Percentiles rank a stretch among this genome's conserved stretches.
phyloP scores from a whole-genome alignment of 2,797 vertebrate species.

The Notolabrus celidotus region DNA sequence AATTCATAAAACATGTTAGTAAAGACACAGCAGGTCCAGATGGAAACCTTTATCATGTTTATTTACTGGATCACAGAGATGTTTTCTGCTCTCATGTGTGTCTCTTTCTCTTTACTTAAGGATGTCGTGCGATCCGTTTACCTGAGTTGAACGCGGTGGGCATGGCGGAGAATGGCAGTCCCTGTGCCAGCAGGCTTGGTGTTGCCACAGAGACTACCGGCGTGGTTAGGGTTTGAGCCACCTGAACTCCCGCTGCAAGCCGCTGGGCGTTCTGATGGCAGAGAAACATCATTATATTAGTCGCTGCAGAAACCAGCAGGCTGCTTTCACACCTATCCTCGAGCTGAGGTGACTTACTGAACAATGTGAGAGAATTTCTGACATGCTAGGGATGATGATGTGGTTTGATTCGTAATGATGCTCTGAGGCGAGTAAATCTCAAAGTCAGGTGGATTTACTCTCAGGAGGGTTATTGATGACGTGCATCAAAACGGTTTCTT shows the following conservation, averaged over 20 bases:
- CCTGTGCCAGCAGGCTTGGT: constrained; percentile 92
- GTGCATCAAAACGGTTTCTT: constrained; percentile 62
- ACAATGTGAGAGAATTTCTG: constrained; percentile 24
- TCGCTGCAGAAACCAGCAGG: not conserved
- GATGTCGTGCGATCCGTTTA: constrained; percentile 62
- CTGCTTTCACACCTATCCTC: not conserved
- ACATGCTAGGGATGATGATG: constrained; percentile 75
- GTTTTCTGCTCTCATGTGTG: not conserved
- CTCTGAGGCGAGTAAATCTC: constrained; percentile 58
- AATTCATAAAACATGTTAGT: no score
- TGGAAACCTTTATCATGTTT: no score
- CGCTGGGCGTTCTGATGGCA: constrained; percentile 91
- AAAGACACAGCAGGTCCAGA: no score
- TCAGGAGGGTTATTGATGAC: constrained; percentile 53
- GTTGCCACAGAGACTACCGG: constrained; percentile 97
- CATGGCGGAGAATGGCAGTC: constrained; percentile 95
- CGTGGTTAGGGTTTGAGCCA: constrained; percentile 93
- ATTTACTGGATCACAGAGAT: not conserved
- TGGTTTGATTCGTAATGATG: constrained; percentile 56
- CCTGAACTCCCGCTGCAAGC: constrained; percentile 90
- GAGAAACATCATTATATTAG: constrained; percentile 61
- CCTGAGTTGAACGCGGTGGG: constrained; percentile 98
- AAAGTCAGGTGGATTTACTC: constrained; percentile 62
- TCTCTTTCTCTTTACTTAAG: not conserved
- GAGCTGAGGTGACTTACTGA: not conserved